Conservation (phyloP, 2,797 vertebrate genomes). For the Saguinus oedipus region DNA sequence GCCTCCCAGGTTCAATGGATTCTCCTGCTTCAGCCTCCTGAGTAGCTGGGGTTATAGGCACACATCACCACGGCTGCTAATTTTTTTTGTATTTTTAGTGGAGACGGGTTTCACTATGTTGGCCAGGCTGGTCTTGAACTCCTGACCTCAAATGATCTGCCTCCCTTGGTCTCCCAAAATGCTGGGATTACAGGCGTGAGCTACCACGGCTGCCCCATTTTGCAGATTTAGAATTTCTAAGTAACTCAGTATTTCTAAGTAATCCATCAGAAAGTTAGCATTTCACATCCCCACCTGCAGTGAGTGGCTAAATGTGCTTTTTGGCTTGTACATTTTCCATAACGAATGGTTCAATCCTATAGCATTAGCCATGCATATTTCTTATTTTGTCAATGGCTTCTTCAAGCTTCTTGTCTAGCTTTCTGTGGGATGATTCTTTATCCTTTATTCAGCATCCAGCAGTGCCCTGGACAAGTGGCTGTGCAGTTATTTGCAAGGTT, state of each 20-base stretch:
- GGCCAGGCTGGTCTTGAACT: too few relatives aligned
- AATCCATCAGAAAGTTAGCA: not conserved
- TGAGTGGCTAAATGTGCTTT: not conserved
- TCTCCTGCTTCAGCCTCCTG: too few relatives aligned
- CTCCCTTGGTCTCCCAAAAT: too few relatives aligned
- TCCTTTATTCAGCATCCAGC: not conserved
- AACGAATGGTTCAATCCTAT: not conserved
- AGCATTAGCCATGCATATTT: not conserved
- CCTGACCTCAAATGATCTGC: too few relatives aligned
- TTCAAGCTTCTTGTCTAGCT: not conserved
- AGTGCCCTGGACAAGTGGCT: not conserved
- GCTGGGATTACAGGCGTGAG: too few relatives aligned
- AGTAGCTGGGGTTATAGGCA: too few relatives aligned
- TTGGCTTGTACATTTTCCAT: not conserved
- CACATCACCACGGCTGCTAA: rapidly evolving
- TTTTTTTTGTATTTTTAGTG: too few relatives aligned
- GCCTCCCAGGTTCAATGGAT: too few relatives aligned
- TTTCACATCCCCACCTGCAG: not conserved
- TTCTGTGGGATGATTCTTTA: not conserved
- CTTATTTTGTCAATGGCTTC: not conserved
- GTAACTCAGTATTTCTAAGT: not conserved
- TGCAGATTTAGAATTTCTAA: not conserved
- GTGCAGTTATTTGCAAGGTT: not conserved
- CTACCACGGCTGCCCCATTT: not conserved
- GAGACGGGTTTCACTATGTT: too few relatives aligned